Base-by-base conservation (phyloP, 2,888 invertebrate genomes). In the Melolontha melolontha region DNA sequence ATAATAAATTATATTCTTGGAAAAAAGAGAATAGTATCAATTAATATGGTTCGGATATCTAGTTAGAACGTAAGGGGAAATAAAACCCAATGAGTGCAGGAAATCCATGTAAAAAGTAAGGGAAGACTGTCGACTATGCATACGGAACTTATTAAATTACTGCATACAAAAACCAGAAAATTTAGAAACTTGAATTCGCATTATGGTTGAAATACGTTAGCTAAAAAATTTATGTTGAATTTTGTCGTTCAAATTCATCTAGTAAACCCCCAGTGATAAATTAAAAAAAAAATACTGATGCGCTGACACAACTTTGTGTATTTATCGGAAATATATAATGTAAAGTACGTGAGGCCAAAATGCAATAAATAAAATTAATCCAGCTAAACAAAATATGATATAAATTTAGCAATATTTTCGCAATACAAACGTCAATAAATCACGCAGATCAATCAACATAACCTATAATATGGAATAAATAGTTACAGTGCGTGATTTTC, bases 401-500 rank as follows among this genome's bases (percentile, higher is more conserved):
- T 69, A 69, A 69, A 69, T 69, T 65, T 65, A 62, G 62, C 69
- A 69, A 69, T 69, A 65, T 70, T 70, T 67, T 54, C 64, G 62
- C 54, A 64, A 54, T 64, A 57, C 67, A 68, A 70, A 65, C 70
- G 69, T 55, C 70, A 50, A 72, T 72, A 70, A 73, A 75, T 75
- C 74, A 73, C 70, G 65, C 65, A 72, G 70, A 80, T 79, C 79
- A 79, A 79, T 79, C 79, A 79, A 74, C 74, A 75, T 74, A 77
- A 77, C 77, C 78, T 77, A 75, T 79, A 80, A 80, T 79, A 79
- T 79, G 78, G 75, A 75, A 75, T 74, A 74, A 74, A 76, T 76
- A 74, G 74, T 69, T 69, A 64, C 71, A 69, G 71, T 70, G 70
- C 73, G 71, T 71, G 72, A 71, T 72, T 74, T 75, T 74, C 71